Percentiles rank a stretch among this genome's conserved stretches.
These are phyloP conservation scores for Raja brachyura DNA, from an alignment of 2,113 vertebrate species.

Conservation along the genomic window DNA sequence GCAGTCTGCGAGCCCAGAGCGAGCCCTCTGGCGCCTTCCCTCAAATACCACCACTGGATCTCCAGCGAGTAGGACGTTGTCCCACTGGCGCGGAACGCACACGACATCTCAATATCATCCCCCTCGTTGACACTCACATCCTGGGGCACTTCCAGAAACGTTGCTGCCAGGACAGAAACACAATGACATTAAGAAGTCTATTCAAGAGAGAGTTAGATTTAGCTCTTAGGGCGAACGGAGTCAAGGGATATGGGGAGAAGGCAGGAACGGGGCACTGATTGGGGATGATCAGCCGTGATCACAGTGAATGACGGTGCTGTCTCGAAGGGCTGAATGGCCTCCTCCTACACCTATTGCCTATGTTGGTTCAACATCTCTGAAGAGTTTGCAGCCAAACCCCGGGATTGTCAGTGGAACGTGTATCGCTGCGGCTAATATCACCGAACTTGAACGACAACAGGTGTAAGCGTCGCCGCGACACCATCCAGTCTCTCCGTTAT, in stretches of 20 bases:
- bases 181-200: too few relatives aligned
- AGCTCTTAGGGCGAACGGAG: too few relatives aligned
- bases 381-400: background rate
- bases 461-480: background rate
- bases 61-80: conserved; percentile 83
- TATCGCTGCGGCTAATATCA: background rate
- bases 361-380: conserved; percentile 37
- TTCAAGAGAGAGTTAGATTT: too few relatives aligned
- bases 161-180: conserved; percentile 58
- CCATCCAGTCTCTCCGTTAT: background rate
- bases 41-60: conserved; percentile 96
- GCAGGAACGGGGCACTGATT: too few relatives aligned
- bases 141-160: conserved; percentile 88
- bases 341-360: too few relatives aligned
- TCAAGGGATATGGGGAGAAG: too few relatives aligned
- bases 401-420: background rate
- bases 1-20: conserved; percentile 62
- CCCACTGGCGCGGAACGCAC: conserved; percentile 81
- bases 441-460: background rate
- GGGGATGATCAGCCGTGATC: too few relatives aligned
- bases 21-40: conserved; percentile 71
- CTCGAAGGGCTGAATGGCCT: too few relatives aligned
- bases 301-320: too few relatives aligned
- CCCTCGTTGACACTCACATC: conserved; percentile 87
- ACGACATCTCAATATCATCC: conserved; percentile 94